A percentile compares a stretch with the other conserved stretches of the same genome.
phyloP scores from a whole-genome alignment of 2,113 vertebrate genomes.

The rat (Rattus norvegicus) region DNA sequence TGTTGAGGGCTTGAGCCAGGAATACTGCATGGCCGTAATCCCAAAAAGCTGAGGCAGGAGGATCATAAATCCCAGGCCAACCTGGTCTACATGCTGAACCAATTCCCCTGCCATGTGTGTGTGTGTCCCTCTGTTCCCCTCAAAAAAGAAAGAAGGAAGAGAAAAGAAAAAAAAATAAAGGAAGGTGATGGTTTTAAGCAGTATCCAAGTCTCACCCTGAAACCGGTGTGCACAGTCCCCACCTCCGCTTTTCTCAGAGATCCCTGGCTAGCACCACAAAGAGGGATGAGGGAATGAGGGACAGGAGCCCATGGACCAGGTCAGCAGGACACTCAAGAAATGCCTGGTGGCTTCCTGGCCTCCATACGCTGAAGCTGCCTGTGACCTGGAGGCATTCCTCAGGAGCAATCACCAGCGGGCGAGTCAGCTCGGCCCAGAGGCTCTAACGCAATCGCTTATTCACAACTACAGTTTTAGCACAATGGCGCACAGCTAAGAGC shows the following conservation, averaged over 20 bases:
- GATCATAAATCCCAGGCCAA: neutral
- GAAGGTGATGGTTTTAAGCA: neutral
- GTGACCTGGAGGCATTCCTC: slow-evolving; percentile 72
- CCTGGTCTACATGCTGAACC: neutral
- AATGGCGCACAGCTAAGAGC: slow-evolving; percentile 82
- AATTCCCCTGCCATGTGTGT: neutral
- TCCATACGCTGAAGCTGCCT: slow-evolving; percentile 52
- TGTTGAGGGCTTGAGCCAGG: neutral
- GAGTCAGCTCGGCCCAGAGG: slow-evolving; percentile 83
- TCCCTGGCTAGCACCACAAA: neutral
- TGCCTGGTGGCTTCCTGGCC: neutral
- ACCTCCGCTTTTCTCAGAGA: neutral
- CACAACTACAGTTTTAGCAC: slow-evolving; percentile 86
- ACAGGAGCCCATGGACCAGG: neutral
- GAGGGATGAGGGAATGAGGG: rapidly evolving
- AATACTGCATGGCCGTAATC: neutral
- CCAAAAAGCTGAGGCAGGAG: neutral
- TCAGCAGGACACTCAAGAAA: neutral
- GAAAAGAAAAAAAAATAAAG: neutral
- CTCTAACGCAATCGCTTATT: slow-evolving; percentile 83
- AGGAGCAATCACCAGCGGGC: slow-evolving; percentile 57
- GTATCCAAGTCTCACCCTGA: neutral
- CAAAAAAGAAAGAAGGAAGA: neutral
- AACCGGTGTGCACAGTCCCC: neutral
- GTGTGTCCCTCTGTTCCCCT: neutral